These are phyloP conservation scores for Trichomalopsis sarcophagae DNA, from an alignment of 1,140 invertebrate species.

Conservation along the genomic window DNA sequence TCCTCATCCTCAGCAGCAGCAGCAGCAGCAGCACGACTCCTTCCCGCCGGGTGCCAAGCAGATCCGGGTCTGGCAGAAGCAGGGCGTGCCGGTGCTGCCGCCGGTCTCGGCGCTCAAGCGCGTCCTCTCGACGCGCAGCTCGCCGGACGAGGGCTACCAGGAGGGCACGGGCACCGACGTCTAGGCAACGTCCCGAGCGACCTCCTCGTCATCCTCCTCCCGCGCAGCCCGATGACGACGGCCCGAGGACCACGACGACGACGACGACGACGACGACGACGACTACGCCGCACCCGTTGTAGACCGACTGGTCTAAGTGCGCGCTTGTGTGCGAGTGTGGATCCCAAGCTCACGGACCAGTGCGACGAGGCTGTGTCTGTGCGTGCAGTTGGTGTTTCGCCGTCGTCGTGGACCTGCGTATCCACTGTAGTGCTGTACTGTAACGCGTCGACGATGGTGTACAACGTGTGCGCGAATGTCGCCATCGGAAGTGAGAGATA, in stretches of 20 bases:
- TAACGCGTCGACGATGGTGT: not conserved
- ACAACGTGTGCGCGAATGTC: not conserved
- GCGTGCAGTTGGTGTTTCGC: no score
- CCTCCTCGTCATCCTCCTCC: not conserved
- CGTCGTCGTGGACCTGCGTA: not conserved
- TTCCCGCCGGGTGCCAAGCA: slow-evolving; percentile 81
- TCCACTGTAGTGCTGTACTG: no score
- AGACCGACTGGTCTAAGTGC: not conserved
- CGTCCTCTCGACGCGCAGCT: slow-evolving; percentile 85
- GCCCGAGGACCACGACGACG: slow-evolving; percentile 15
- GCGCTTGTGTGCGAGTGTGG: not conserved
- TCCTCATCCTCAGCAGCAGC: not conserved
- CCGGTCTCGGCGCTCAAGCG: slow-evolving; percentile 87
- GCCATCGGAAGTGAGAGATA: not conserved
- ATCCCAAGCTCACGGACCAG: not conserved
- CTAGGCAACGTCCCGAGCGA: slow-evolving; percentile 73
- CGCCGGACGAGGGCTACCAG: slow-evolving; percentile 92
- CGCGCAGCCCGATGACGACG: not conserved
- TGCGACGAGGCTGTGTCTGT: no score
- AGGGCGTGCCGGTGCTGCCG: slow-evolving; percentile 87
- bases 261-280: no score
- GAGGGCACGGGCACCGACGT: slow-evolving; percentile 94
- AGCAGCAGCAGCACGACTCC: slow-evolving; percentile 54
- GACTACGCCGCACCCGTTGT: no score
- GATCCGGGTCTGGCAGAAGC: slow-evolving; percentile 88